Evolutionary conservation across 2,797 vertebrate genomes (phyloP).

Genomic region (Amblyraja radiata): DNA sequence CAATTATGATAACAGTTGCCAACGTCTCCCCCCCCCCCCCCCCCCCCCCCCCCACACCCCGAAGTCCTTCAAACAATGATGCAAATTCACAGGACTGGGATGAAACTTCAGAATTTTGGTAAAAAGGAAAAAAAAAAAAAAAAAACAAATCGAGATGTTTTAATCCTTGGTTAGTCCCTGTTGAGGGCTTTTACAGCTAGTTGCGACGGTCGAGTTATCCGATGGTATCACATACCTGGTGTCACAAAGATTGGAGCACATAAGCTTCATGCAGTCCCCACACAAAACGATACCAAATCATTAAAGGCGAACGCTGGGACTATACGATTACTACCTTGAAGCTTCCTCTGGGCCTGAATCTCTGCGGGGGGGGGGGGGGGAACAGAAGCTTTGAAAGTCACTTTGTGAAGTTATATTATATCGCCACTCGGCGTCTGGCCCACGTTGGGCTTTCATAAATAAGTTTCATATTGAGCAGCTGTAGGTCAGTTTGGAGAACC

Average conservation of each 20-base stretch:
- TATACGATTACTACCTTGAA: background rate
- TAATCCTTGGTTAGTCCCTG: background rate
- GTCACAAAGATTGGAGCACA: background rate
- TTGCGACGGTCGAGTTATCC: background rate
- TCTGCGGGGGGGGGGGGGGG: background rate
- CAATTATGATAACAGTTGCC: background rate
- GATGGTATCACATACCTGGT: background rate
- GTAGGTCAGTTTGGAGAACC: background rate
- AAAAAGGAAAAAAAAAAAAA: background rate
- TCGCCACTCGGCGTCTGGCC: background rate
- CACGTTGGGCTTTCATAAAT: background rate
- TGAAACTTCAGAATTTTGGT: background rate
- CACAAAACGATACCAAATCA: slow-evolving; percentile 9
- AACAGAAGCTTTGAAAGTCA: too few species aligned
- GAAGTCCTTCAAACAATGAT: background rate
- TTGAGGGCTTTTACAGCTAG: background rate
- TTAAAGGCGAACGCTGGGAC: background rate
- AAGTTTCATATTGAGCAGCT: background rate
- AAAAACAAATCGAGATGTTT: background rate
- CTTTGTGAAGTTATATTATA: background rate
- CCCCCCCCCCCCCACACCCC: too few species aligned
- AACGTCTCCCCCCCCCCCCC: too few species aligned
- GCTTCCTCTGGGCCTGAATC: slow-evolving; percentile 22
- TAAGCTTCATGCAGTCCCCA: background rate
- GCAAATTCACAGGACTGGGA: slow-evolving; percentile 14